These are phyloP conservation scores for Paratilapia polleni DNA, from an alignment of 2,113 vertebrate genomes.

Conservation along the genomic window DNA sequence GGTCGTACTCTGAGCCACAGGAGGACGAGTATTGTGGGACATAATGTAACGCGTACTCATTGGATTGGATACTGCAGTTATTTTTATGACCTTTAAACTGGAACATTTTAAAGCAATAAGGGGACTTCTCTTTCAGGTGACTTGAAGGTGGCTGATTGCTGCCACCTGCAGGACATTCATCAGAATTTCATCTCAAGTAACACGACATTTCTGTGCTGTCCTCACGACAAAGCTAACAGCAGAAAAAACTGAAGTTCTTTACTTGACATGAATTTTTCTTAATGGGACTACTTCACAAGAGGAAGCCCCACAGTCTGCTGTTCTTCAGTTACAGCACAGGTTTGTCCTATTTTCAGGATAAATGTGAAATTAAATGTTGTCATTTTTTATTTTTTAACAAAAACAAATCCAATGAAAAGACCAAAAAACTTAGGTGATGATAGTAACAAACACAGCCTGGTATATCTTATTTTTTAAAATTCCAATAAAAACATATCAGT, in stretches of 20 bases:
- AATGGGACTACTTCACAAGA: neutral
- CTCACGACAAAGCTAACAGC: neutral
- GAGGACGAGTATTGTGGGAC: conserved; percentile 80
- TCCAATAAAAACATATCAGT: neutral
- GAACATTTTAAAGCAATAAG: conserved; percentile 1
- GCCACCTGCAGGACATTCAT: conserved; percentile 58
- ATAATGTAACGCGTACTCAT: neutral
- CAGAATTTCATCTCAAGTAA: neutral
- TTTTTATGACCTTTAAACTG: neutral
- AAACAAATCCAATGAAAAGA: neutral
- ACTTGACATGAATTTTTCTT: neutral
- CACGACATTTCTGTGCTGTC: neutral
- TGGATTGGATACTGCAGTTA: neutral
- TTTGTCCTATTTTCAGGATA: neutral
- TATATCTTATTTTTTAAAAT: neutral
- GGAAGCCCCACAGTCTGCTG: neutral
- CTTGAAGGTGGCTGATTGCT: conserved; percentile 5
- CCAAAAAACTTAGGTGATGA: neutral
- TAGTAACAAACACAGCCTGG: neutral
- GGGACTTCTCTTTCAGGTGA: neutral
- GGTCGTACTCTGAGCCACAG: conserved; percentile 75
- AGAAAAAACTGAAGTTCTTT: neutral
- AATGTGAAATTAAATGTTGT: neutral
- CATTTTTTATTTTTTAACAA: neutral
- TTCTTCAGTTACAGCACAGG: neutral